Evolutionary conservation across 1,140 invertebrate species (phyloP), one percentile per base, ranked within the genome.

Genomic region (Drosophila parabipectinata): DNA sequence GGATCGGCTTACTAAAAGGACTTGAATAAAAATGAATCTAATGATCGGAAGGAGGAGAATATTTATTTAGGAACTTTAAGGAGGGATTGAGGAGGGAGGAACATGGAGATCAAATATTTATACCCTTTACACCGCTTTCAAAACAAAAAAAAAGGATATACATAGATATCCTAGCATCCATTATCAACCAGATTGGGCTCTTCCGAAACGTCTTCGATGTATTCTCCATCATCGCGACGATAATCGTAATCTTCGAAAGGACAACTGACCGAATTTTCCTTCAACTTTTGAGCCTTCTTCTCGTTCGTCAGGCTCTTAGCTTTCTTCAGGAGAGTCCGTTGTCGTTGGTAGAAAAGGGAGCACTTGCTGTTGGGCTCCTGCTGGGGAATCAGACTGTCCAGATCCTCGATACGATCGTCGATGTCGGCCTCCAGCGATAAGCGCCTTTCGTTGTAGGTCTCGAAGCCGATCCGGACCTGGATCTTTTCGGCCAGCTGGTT

Each of bases 1-100:
- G 52, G 64, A 30, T 55, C 59, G 2, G 45, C 48, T 4, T 85
- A 85, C 48, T 85, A 37, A 51, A 34, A 8, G 8, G 9, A n/a
- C 4, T 12, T n/a, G 4, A 62, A 60, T 61, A 54, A 53, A 48
- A 21, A 41, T 28, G 18, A 63, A 59, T 12, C 18, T 3, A 47
- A 32, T 41, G 4, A 41, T n/a, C 12, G 14, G 14, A 41, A 41
- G 5, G 2, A 7, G 39, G 3, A 0, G 14, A 6, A 5, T 5
- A 41, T 41, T 41, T 41, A 41, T 15, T 41, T 34, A 9, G 32
- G 32, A 34, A 10, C 3, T 34, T 34, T 3, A 2, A 3, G 32
- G 9, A 8, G 9, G 32, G 32, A 32, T 9, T 8, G 0, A 10
- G 10, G 10, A 4, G 4, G 4, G 34, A n/a, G n/a, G 9, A 32